phyloP scores from a whole-genome alignment of 2,888 invertebrate genomes.

The Opisthograptis luteolata region DNA sequence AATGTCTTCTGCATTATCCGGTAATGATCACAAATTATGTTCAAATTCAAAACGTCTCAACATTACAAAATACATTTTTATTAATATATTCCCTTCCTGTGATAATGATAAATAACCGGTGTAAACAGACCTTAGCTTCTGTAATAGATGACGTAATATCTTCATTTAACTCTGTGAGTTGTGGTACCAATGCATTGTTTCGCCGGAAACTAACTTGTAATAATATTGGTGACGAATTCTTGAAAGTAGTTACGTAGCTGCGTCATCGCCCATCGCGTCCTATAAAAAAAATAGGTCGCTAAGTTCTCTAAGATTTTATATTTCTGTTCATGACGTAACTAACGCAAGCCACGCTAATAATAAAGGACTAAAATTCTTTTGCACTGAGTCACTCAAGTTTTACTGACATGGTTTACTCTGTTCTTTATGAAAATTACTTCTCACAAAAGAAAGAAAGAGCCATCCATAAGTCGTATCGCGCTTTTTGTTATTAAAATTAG shows the following conservation, averaged over 20 bases:
- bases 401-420: too few species aligned
- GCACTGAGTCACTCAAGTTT: too few species aligned
- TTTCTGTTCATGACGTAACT: constrained; percentile 13
- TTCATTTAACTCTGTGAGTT: constrained; percentile 43
- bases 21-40: background rate
- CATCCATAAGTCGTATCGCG: too few species aligned
- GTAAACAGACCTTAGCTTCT: constrained; percentile 16
- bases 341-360: background rate
- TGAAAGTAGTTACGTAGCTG: constrained; percentile 39
- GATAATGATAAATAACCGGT: constrained; percentile 17
- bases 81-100: background rate
- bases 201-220: constrained; percentile 37
- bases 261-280: constrained; percentile 31
- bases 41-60: background rate
- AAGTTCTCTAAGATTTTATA: constrained; percentile 22
- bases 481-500: too few species aligned
- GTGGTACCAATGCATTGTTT: constrained; percentile 47
- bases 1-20: too few species aligned
- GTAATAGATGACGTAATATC: constrained; percentile 46
- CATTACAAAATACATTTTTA: background rate
- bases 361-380: background rate
- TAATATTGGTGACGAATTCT: constrained; percentile 46
- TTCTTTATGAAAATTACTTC: too few species aligned
- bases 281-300: constrained; percentile 33
- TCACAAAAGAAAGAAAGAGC: too few species aligned